A percentile compares a stretch with the other conserved stretches of the same genome.
phyloP scores from a whole-genome alignment of 1,140 invertebrate species.

The Neodiprion fabricii region DNA sequence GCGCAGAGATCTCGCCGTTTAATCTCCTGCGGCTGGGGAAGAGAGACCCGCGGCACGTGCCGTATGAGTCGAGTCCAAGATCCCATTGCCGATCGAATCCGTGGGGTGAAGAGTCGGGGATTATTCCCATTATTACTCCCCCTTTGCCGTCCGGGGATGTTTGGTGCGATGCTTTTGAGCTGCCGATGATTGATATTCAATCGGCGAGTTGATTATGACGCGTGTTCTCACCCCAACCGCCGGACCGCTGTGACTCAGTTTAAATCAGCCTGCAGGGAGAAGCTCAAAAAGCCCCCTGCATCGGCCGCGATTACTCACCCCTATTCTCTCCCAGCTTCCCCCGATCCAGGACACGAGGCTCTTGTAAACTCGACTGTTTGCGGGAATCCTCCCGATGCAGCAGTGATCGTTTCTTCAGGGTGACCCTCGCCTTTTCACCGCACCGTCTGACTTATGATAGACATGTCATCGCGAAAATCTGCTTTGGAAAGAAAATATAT shows the following conservation, averaged over 20 bases:
- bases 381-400: too few species aligned
- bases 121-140: not conserved
- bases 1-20: not conserved
- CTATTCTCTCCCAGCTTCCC: not conserved
- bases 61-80: not conserved
- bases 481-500: too few species aligned
- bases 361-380: not conserved
- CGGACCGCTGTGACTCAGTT: not conserved
- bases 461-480: too few species aligned
- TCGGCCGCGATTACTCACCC: conserved; percentile 6
- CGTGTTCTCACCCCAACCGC: not conserved
- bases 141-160: not conserved
- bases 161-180: conserved; percentile 2
- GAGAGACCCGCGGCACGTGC: not conserved
- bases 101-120: not conserved
- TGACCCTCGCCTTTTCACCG: too few species aligned
- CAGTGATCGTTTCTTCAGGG: too few species aligned
- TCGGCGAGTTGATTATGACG: not conserved
- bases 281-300: not conserved
- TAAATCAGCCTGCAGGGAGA: not conserved
- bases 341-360: not conserved
- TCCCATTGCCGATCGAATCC: not conserved
- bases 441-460: too few species aligned
- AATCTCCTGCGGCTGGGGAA: not conserved
- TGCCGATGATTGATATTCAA: not conserved